Conservation (phyloP, 2,113 vertebrate genomes). For the Chlorodrepanis virens region DNA sequence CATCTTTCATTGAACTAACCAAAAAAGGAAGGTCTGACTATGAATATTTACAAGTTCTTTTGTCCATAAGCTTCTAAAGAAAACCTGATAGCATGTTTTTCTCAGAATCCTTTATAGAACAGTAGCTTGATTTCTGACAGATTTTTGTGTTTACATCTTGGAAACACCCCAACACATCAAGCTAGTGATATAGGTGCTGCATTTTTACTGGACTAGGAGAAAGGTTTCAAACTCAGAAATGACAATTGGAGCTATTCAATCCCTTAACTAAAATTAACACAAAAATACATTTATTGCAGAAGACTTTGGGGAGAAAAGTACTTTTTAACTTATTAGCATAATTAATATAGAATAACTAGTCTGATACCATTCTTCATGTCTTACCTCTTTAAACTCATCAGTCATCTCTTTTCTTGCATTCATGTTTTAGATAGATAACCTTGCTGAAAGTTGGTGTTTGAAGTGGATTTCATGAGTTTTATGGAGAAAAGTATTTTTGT, state of each 20-base stretch:
- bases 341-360: background rate
- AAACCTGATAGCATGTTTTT: background rate
- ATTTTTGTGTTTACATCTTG: background rate
- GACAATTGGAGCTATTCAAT: background rate
- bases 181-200: background rate
- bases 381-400: background rate
- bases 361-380: background rate
- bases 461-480: background rate
- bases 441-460: background rate
- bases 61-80: background rate
- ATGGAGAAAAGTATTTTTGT: background rate
- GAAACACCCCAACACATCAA: background rate
- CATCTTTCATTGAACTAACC: background rate
- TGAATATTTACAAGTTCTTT: slow-evolving; percentile 20
- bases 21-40: background rate
- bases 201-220: background rate
- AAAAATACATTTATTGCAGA: background rate
- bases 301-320: background rate
- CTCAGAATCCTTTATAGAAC: background rate
- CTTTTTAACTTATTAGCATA: slow-evolving; percentile 9
- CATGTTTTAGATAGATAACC: background rate
- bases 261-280: slow-evolving; percentile 14
- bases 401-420: background rate
- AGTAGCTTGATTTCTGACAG: background rate
- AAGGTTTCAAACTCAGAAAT: background rate